Evolutionary conservation across 2,888 invertebrate species (phyloP).

Genomic region (Aricia artaxerxes): DNA sequence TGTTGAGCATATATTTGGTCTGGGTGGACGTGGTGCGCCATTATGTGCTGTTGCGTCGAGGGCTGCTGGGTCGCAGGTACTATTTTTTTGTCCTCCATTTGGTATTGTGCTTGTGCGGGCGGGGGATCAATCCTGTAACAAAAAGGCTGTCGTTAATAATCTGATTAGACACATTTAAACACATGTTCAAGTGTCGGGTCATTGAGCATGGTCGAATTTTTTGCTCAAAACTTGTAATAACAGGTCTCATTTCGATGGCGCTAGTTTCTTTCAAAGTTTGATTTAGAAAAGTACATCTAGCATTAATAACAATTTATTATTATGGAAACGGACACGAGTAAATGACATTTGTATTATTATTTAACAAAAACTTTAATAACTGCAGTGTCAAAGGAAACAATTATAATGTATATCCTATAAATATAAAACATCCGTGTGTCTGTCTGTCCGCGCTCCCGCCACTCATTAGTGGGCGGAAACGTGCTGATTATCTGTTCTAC

Average conservation of each 20-base stretch:
- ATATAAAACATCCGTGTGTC: slow-evolving; percentile 13
- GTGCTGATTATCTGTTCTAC: slow-evolving; percentile 31
- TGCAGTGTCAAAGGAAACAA: slow-evolving; percentile 11
- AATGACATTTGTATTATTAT: background rate
- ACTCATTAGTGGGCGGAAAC: slow-evolving; percentile 34
- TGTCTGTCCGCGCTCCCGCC: slow-evolving; percentile 34
- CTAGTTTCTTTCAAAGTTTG: background rate
- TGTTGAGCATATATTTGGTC: slow-evolving; percentile 76
- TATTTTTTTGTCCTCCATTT: slow-evolving; percentile 84
- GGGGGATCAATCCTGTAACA: slow-evolving; percentile 87
- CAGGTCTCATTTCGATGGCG: background rate
- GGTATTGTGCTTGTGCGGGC: slow-evolving; percentile 79
- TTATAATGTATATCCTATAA: background rate
- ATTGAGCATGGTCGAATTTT: background rate
- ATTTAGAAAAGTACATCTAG: background rate
- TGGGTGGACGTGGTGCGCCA: slow-evolving; percentile 75
- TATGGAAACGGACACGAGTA: background rate
- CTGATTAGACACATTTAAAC: background rate
- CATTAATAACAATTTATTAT: background rate
- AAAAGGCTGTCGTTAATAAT: slow-evolving; percentile 40
- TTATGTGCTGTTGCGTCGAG: slow-evolving; percentile 69
- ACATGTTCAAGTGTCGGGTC: background rate
- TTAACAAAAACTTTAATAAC: background rate
- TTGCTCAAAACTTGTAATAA: background rate
- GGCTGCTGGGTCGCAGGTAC: slow-evolving; percentile 80